Evolutionary conservation across 2,113 vertebrate genomes (phyloP).

Genomic region (Bubalus kerabau): DNA sequence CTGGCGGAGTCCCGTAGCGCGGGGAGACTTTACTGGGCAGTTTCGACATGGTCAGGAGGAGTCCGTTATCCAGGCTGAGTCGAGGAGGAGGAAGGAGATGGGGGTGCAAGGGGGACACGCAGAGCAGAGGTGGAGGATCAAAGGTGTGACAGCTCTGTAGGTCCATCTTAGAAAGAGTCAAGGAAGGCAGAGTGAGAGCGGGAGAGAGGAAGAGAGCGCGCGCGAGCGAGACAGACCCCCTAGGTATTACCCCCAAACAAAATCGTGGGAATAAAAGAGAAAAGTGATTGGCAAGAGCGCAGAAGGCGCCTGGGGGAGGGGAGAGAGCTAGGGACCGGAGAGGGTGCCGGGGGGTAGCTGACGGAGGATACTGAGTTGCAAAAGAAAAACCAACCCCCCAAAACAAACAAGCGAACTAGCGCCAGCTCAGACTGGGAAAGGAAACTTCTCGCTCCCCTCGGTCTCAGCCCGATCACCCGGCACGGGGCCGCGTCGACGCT

Average conservation of each 20-base stretch:
- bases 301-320: slow-evolving; percentile 69
- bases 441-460: slow-evolving; percentile 75
- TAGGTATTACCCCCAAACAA: slow-evolving; percentile 76
- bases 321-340: slow-evolving; percentile 59
- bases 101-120: not conserved
- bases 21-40: slow-evolving; percentile 55
- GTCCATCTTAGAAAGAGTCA: not conserved
- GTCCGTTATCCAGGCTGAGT: slow-evolving; percentile 44
- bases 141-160: slow-evolving; percentile 38
- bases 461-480: slow-evolving; percentile 22
- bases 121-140: not conserved
- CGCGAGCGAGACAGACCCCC: slow-evolving; percentile 6
- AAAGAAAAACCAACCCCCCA: slow-evolving; percentile 45
- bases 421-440: slow-evolving; percentile 62
- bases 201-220: not conserved
- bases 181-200: not conserved
- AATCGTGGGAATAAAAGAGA: slow-evolving; percentile 75
- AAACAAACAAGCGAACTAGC: slow-evolving; percentile 58
- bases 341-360: slow-evolving; percentile 39
- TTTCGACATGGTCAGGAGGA: slow-evolving; percentile 43
- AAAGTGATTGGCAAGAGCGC: slow-evolving; percentile 75
- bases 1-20: not conserved
- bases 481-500: slow-evolving; percentile 32
- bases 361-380: slow-evolving; percentile 44
- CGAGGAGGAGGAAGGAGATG: slow-evolving; percentile 35